Evolutionary conservation across 2,888 invertebrate species (phyloP).

Genomic region (Ormyrus thymus): DNA sequence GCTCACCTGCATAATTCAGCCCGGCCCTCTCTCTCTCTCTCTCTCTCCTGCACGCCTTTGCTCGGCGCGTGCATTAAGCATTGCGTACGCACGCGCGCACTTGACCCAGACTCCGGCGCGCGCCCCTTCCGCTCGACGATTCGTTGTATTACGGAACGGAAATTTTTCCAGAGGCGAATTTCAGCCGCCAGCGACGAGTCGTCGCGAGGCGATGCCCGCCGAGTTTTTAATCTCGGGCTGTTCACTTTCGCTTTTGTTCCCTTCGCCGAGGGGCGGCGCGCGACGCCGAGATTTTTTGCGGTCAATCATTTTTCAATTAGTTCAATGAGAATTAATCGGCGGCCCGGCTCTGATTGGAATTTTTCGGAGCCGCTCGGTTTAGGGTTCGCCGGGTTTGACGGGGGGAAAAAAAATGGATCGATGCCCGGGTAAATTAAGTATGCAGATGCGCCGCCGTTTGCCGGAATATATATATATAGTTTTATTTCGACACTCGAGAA

Average conservation of each 20-base stretch:
- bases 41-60: not conserved
- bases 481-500: too few species aligned
- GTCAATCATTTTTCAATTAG: constrained; percentile 18
- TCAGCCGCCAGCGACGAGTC: constrained; percentile 2
- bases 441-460: too few species aligned
- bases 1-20: constrained; percentile 9
- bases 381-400: too few species aligned
- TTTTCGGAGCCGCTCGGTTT: not conserved
- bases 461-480: too few species aligned
- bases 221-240: constrained; percentile 10
- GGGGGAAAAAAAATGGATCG: not conserved
- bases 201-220: too few species aligned
- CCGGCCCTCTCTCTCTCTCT: constrained; percentile 9
- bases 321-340: not conserved
- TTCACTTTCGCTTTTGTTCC: not conserved
- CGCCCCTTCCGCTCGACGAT: not conserved
- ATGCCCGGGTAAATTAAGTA: not conserved
- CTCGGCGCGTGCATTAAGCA: constrained; percentile 1
- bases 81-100: constrained; percentile 8
- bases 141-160: constrained; percentile 1
- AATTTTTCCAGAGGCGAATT: constrained; percentile 35
- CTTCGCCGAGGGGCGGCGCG: not conserved
- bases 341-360: not conserved
- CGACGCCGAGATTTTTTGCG: too few species aligned
- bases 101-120: constrained; percentile 27